A percentile compares a stretch with the other conserved stretches of the same genome.
These are phyloP conservation scores for Phytoseiulus persimilis DNA, from an alignment of 2,888 invertebrate genomes.

Conservation along the genomic window DNA sequence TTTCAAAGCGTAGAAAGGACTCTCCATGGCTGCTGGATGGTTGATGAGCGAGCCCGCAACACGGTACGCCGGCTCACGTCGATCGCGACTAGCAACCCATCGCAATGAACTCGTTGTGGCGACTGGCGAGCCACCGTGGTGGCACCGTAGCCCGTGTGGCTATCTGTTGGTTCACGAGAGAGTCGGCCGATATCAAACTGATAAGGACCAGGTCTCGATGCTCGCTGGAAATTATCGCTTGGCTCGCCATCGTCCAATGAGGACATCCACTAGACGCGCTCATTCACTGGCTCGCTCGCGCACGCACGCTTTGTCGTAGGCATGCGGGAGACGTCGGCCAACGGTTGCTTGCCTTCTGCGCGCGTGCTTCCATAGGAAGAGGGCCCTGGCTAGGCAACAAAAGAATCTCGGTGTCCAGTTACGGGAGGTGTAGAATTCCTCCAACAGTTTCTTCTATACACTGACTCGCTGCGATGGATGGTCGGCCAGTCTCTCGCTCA, in stretches of 20 bases:
- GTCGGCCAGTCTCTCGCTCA: too few relatives aligned
- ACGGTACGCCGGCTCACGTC: background rate
- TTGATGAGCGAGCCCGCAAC: background rate
- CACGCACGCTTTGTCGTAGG: background rate
- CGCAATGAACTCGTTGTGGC: background rate
- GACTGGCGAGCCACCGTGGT: too few relatives aligned
- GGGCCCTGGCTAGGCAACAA: background rate
- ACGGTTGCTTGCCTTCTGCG: background rate
- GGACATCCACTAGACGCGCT: background rate
- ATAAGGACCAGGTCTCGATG: background rate
- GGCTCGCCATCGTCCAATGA: background rate
- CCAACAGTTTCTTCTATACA: background rate
- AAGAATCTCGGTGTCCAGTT: background rate
- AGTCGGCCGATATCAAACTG: background rate
- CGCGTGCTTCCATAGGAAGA: background rate
- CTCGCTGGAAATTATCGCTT: background rate
- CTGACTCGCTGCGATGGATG: background rate
- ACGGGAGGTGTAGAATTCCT: background rate
- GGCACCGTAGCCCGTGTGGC: background rate
- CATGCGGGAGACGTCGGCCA: background rate
- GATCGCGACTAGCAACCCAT: background rate
- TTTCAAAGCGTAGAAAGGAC: background rate
- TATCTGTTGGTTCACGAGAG: background rate
- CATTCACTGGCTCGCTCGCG: background rate
- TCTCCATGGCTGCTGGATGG: background rate